Evolutionary conservation across 2,888 invertebrate species (phyloP), one percentile per base, ranked within the genome.

Genomic region (Theretra japonica): DNA sequence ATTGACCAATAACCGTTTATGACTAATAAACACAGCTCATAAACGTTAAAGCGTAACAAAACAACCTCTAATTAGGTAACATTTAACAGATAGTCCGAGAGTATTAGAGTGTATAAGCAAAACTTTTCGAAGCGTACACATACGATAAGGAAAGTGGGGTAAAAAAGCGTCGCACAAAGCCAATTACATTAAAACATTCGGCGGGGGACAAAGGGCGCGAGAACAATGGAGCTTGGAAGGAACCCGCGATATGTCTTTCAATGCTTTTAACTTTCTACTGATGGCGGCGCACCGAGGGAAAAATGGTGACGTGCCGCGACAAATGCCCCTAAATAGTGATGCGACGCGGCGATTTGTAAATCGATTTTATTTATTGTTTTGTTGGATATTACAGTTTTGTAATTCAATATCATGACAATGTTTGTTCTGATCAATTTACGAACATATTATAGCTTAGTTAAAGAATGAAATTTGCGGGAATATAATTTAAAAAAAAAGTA

Each of bases 181-280:
- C 94, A 94, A 94, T 94, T 94, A 94, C 94, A 94, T 94, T 94
- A 94, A 94, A 94, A 94, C 94, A 93, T 94, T 93, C 90, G 90
- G 87, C 81, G 82, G 86, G 87, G 91, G 89, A 93, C 93, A 92
- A 93, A 92, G 93, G 94, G 90, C 91, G 88, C 82, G 86, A 90
- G 92, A 93, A 94, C 93, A 93, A 94, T 93, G 88, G 88, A 83
- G 84, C 84, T 84, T 86, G 88, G 89, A 89, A 91, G 89, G 89
- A 91, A 88, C 90, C 88, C 91, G 91, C 91, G 94, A 93, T 93
- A 93, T 92, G 94, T 94, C 94, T 94, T 92, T 91, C 94, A 94
- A 94, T 93, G 94, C 94, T 94, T 94, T 94, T 94, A 94, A 94
- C 94, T 94, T 94, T 91, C 88, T 88, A 88, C 91, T 93, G 93